Evolutionary conservation across 2,888 invertebrate species (phyloP), one percentile per base, ranked within the genome.

Genomic region (Melipona beecheii): DNA sequence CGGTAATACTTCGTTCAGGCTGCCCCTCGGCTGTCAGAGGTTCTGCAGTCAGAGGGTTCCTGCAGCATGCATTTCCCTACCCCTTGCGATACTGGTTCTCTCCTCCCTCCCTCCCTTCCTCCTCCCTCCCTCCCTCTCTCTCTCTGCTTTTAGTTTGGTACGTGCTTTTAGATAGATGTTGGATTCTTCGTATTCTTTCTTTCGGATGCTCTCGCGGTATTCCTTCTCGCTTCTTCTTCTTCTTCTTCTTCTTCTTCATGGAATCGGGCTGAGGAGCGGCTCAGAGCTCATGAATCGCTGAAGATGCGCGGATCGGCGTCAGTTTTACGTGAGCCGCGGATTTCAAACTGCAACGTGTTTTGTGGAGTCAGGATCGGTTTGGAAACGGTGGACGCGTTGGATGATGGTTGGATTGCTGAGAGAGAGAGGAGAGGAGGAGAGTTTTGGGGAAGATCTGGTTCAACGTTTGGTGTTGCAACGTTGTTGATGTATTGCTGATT

Each of bases 251-350:
- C 43, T 43, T 43, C 43, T 43, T 43, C 43, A 43, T 36, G 36
- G 36, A 36, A 9, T 15, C 4, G n/a, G n/a, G 13, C 56, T 56
- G 36, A 56, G 2, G 15, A 58, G 56, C 43, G n/a, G n/a, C 56
- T 52, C 64, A 21, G 36, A 24, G 21, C 64, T 17, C n/a, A 11
- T 21, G 70, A 31, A 54, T 54, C 56, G 56, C 56, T 13, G 15
- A n/a, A n/a, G n/a, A 56, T 56, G n/a, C 13, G 56, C n/a, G n/a
- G n/a, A 58, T 58, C n/a, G 49, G 43, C 43, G 4, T 36, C 13
- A n/a, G 36, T 21, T 13, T 13, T 5, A 27, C 27, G 19, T 24
- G 50, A 81, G n/a, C 79, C 81, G 81, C 72, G 80, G 73, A 17
- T 73, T 81, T 81, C 62, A 49, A 79, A 81, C 19, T 24, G 15